Evolutionary conservation across 2,797 vertebrate genomes (phyloP).

Genomic region (Rhinella marina): DNA sequence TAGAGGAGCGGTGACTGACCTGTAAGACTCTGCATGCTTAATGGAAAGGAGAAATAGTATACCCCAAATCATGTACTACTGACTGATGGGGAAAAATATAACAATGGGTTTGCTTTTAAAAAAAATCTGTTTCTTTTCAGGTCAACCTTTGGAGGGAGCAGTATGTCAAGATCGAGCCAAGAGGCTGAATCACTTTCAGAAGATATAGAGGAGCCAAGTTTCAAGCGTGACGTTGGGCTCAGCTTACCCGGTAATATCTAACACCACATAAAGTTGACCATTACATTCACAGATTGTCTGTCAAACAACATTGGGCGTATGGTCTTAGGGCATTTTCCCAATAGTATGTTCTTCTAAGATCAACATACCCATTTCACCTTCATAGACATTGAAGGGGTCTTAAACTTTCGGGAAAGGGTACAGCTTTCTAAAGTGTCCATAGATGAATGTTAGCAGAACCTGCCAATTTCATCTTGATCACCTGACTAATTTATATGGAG

Average conservation of each 20-base stretch:
- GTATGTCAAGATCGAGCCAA: slow-evolving; percentile 73
- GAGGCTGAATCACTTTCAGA: slow-evolving; percentile 73
- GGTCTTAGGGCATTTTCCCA: background rate
- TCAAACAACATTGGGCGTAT: background rate
- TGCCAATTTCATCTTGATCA: too few relatives aligned
- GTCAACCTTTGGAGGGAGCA: slow-evolving; percentile 78
- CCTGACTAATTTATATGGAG: too few relatives aligned
- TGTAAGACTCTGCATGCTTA: too few relatives aligned
- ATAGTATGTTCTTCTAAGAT: background rate
- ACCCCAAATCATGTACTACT: background rate
- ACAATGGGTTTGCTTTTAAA: background rate
- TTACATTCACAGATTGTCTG: background rate
- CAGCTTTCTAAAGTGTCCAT: too few relatives aligned
- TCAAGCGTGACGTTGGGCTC: slow-evolving; percentile 66
- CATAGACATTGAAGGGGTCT: background rate
- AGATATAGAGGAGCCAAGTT: slow-evolving; percentile 74
- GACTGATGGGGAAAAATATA: background rate
- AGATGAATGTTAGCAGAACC: too few relatives aligned
- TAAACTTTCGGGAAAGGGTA: background rate
- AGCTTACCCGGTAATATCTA: slow-evolving; percentile 17
- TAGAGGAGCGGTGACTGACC: too few relatives aligned
- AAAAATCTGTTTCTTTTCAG: background rate
- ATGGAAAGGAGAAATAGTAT: too few relatives aligned
- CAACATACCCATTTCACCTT: background rate
- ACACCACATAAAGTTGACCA: background rate